These are phyloP conservation scores for Puma concolor DNA, from an alignment of 2,113 vertebrate species.

Conservation along the genomic window DNA sequence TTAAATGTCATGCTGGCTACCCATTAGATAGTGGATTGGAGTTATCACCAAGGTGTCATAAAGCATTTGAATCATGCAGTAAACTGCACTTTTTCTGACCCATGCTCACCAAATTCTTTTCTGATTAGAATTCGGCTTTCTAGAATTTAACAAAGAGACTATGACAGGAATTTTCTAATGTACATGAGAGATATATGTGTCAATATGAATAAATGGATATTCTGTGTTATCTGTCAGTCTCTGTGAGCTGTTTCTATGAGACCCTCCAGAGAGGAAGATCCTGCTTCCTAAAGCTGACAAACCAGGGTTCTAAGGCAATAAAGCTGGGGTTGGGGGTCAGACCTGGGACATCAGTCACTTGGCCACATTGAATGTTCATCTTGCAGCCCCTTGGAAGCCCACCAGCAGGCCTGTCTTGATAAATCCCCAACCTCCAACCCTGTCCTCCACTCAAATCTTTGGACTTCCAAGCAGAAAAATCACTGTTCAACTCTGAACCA, in stretches of 20 bases:
- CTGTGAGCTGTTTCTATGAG: neutral
- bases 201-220: neutral
- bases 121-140: neutral
- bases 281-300: neutral
- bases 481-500: neutral
- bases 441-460: neutral
- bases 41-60: slow-evolving; percentile 38
- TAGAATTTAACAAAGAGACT: slow-evolving; percentile 36
- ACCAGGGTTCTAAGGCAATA: neutral
- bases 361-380: neutral
- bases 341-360: neutral
- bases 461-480: neutral
- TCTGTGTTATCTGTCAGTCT: neutral
- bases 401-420: neutral
- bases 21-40: neutral
- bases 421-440: neutral
- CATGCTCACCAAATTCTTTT: neutral
- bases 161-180: neutral
- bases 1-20: neutral
- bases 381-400: rapidly evolving
- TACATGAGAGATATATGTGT: neutral
- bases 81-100: neutral
- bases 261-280: neutral
- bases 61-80: slow-evolving; percentile 22
- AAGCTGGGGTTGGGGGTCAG: neutral